Evolutionary conservation across 2,888 invertebrate genomes (phyloP), one percentile per base, ranked within the genome.

Genomic region (Pristionchus arcanus): DNA sequence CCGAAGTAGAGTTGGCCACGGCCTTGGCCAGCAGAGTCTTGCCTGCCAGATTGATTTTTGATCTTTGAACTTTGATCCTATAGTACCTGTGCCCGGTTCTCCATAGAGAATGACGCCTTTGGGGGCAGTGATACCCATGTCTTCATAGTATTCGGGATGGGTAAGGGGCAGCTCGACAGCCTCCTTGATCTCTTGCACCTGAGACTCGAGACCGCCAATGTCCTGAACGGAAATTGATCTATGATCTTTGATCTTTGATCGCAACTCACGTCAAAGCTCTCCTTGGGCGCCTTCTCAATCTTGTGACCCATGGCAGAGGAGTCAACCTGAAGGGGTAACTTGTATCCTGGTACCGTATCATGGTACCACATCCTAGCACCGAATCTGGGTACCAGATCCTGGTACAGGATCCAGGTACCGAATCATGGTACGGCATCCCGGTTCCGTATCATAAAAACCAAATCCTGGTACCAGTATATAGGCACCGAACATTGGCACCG

Each of bases 71-170:
- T 4, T 1, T 34, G 16, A 71, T 19, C 34, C 11, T n/a, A 21
- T 87, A 88, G 77, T 66, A 84, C 93, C 99, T 34, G 99, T 99
- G 84, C 99, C 99, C 0, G 99, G 99, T 31, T 97, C 97, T 0
- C 99, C 99, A 96, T 99, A 99, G 63, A 99, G 96, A 95, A 99
- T 99, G 0, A 99, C 99, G 89, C 99, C 99, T 95, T 99, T 99
- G 0, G 99, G 99, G 21, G 99, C 98, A 95, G 98, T 98, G 93
- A 99, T 99, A 86, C 99, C 99, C 99, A 99, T 99, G 96, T 99
- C 99, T 96, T 99, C 99, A 95, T 99, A 99, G 96, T 98, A 99
- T 96, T 99, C 99, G 0, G 99, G 99, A 96, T 99, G 99, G 19
- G 99, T 99, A 31, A 99, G 96, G 0, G 99, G 99, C 91, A 99